Evolutionary conservation across 2,888 invertebrate species (phyloP).

Genomic region (Quadroppia sp.): DNA sequence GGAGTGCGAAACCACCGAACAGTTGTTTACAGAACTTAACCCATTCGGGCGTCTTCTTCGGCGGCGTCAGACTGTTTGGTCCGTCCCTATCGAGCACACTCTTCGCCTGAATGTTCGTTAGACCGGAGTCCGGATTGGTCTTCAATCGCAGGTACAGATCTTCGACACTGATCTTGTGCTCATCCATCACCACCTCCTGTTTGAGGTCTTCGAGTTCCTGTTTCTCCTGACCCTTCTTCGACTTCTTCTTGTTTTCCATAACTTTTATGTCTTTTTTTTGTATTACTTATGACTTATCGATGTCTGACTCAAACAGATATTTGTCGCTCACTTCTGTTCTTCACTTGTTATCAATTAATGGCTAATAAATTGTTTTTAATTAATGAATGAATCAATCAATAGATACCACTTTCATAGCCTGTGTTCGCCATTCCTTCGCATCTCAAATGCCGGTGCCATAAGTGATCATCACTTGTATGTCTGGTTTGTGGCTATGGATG

Average conservation of each 20-base stretch:
- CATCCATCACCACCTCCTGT: conserved; percentile 60
- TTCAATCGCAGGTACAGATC: conserved; percentile 88
- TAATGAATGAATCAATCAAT: background rate
- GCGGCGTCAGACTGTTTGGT: conserved; percentile 69
- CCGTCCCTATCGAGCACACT: conserved; percentile 62
- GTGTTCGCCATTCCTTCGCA: too few species aligned
- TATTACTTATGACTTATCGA: too few species aligned
- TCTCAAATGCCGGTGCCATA: conserved; percentile 7
- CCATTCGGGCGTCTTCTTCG: conserved; percentile 97
- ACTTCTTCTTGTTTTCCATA: background rate
- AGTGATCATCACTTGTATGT: background rate
- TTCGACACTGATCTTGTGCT: conserved; percentile 94
- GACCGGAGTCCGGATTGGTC: conserved; percentile 90
- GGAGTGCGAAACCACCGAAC: conserved; percentile 83
- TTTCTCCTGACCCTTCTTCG: conserved; percentile 33
- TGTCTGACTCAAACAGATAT: too few species aligned
- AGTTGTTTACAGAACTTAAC: conserved; percentile 98
- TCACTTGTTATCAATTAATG: background rate
- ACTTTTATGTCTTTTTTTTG: too few species aligned
- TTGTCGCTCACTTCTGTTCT: background rate
- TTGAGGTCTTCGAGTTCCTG: conserved; percentile 43
- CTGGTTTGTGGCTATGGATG: background rate
- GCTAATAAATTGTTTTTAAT: background rate
- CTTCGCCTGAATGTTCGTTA: conserved; percentile 61
- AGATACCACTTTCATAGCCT: background rate